Percentiles rank a stretch among this genome's conserved stretches.
These are phyloP conservation scores for Pollenia labialis DNA, from an alignment of 2,888 invertebrate species.

Conservation along the genomic window DNA sequence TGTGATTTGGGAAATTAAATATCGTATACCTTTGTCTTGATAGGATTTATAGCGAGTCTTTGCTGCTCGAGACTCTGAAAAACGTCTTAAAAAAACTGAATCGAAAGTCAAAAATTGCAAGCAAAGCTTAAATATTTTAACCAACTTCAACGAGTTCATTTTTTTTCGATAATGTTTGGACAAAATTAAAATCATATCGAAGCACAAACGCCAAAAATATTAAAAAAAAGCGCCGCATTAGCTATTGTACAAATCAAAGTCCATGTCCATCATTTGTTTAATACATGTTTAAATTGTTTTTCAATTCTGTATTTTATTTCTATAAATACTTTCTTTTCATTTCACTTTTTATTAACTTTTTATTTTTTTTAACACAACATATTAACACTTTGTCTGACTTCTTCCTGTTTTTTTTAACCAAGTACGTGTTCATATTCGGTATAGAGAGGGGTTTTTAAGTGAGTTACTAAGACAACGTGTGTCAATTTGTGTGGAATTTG, in stretches of 20 bases:
- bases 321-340: slow-evolving; percentile 50
- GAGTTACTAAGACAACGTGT: too few species aligned
- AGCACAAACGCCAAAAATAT: too few species aligned
- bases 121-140: too few species aligned
- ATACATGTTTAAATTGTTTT: slow-evolving; percentile 8
- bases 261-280: slow-evolving; percentile 2
- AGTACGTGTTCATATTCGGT: slow-evolving; percentile 6
- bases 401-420: not conserved
- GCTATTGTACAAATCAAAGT: not conserved
- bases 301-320: not conserved
- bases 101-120: too few species aligned
- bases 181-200: too few species aligned
- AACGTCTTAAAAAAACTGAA: too few species aligned
- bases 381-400: not conserved
- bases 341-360: slow-evolving; percentile 30
- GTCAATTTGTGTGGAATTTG: not conserved
- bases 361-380: not conserved
- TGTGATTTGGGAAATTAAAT: too few species aligned
- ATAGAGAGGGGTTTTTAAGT: not conserved
- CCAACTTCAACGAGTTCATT: too few species aligned
- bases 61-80: too few species aligned
- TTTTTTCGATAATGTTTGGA: too few species aligned
- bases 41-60: too few species aligned
- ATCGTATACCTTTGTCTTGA: too few species aligned
- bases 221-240: slow-evolving; percentile 1